These are phyloP conservation scores for Eutolmus rufibarbis DNA, from an alignment of 2,888 invertebrate genomes.

Conservation along the genomic window DNA sequence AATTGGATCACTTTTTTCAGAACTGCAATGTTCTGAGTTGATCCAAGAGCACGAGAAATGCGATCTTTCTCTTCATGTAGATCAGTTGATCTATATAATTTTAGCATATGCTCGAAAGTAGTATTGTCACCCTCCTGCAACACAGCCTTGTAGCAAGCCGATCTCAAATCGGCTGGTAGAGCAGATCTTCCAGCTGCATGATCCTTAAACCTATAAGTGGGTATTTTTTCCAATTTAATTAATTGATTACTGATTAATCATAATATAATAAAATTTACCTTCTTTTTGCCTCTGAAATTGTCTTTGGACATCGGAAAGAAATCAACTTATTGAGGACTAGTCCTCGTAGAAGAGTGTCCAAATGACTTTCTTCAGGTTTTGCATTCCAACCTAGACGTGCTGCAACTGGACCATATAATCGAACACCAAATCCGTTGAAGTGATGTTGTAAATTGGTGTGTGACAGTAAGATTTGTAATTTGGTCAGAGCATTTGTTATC, in stretches of 20 bases:
- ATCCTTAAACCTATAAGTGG: slow-evolving; percentile 66
- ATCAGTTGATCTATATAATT: slow-evolving; percentile 83
- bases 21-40: slow-evolving; percentile 74
- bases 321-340: slow-evolving; percentile 84
- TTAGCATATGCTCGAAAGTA: slow-evolving; percentile 79
- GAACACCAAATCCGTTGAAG: slow-evolving; percentile 77
- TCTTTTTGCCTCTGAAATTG: slow-evolving; percentile 76
- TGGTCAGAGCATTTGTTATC: slow-evolving; percentile 79
- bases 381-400: slow-evolving; percentile 86
- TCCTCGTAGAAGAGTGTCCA: slow-evolving; percentile 84
- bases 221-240: neutral
- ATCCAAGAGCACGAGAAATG: slow-evolving; percentile 84
- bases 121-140: slow-evolving; percentile 73
- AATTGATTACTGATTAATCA: neutral
- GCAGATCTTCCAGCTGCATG: slow-evolving; percentile 70
- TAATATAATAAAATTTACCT: slow-evolving; percentile 51
- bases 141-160: slow-evolving; percentile 86
- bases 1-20: slow-evolving; percentile 80
- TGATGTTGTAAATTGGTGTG: slow-evolving; percentile 78
- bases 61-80: slow-evolving; percentile 94
- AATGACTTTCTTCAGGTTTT: slow-evolving; percentile 81
- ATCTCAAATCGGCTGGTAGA: slow-evolving; percentile 86
- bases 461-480: slow-evolving; percentile 77
- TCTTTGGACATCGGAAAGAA: slow-evolving; percentile 78
- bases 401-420: slow-evolving; percentile 76